Base-by-base conservation (phyloP, 2,888 invertebrate species). In the Drosophila maculinotata region DNA sequence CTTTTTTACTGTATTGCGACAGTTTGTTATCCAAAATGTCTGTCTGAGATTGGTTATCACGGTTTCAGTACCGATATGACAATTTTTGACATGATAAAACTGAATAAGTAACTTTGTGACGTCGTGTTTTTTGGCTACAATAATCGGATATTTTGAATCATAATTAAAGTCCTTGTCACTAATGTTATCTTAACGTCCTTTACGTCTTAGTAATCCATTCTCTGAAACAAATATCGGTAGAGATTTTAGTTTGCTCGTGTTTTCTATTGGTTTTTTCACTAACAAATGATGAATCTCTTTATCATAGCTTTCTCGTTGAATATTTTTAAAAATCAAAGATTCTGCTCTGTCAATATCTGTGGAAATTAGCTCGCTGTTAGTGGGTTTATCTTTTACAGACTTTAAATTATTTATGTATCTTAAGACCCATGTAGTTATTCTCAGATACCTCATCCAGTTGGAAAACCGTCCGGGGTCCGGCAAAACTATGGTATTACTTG, bases 21-120 rank as follows among this genome's bases (percentile, higher is more conserved):
- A 54, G 5, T 36, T 38, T 3, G 36, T 38, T 36, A 54, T 44
- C 30, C 53, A 54, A 36, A 54, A 54, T 20, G 36, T 47, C 10
- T 52, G 14, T n/a, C 42, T 23, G 9, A 41, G 20, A 41, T 31
- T 41, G 12, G 51, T 20, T 30, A 51, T 41, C 4, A 51, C 51
- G 2, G 51, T 51, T 20, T 51, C 41, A 6, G n/a, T n/a, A n/a
- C n/a, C n/a, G n/a, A n/a, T n/a, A n/a, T n/a, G n/a, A n/a, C n/a
- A n/a, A n/a, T 30, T 25, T 28, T 10, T 23, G n/a, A 38, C 15
- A 5, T 38, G 17, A 20, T 38, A 38, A 38, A 38, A 38, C 20
- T 38, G 38, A 20, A 17, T 38, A 10, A 7, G 15, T 38, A 38
- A 8, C 15, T 6, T 31, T 9, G 31, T n/a, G 9, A 20, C n/a